Evolutionary conservation across 2,797 vertebrate genomes (phyloP).

Genomic region (Lithobates pipiens): DNA sequence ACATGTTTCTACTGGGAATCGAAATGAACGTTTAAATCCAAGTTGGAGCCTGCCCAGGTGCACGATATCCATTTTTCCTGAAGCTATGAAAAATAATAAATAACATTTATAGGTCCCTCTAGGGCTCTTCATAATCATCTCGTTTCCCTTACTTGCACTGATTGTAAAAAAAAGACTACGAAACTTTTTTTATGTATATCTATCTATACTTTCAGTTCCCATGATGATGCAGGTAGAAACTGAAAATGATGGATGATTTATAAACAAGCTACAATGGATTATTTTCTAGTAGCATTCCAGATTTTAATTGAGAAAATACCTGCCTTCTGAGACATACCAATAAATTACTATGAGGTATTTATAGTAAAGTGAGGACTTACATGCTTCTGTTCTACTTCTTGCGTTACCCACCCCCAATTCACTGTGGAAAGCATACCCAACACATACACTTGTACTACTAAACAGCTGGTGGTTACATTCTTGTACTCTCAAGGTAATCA

Average conservation of each 20-base stretch:
- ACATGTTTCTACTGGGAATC: constrained; percentile 59
- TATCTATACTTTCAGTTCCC: constrained; percentile 22
- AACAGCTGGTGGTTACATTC: constrained; percentile 7
- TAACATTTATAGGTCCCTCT: constrained; percentile 51
- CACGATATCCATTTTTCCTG: constrained; percentile 57
- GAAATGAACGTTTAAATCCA: constrained; percentile 44
- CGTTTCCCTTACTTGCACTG: constrained; percentile 2
- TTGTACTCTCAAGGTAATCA: constrained; percentile 8
- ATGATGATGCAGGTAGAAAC: constrained; percentile 10
- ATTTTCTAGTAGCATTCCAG: neutral
- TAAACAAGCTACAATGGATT: neutral
- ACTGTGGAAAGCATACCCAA: neutral
- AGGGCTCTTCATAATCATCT: constrained; percentile 50
- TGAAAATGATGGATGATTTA: constrained; percentile 29
- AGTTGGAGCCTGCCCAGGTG: constrained; percentile 59
- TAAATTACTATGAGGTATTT: neutral
- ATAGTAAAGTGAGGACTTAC: neutral
- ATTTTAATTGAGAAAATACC: constrained; percentile 17
- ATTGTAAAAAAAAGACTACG: constrained; percentile 15
- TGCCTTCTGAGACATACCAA: neutral
- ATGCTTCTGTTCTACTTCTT: neutral
- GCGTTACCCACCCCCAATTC: neutral
- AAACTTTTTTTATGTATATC: neutral
- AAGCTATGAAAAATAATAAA: constrained; percentile 60
- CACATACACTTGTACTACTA: neutral